Base-by-base conservation (phyloP, 30 jellyfish, hydroid and myxozoan species). In the Catostylus mosaicus region DNA sequence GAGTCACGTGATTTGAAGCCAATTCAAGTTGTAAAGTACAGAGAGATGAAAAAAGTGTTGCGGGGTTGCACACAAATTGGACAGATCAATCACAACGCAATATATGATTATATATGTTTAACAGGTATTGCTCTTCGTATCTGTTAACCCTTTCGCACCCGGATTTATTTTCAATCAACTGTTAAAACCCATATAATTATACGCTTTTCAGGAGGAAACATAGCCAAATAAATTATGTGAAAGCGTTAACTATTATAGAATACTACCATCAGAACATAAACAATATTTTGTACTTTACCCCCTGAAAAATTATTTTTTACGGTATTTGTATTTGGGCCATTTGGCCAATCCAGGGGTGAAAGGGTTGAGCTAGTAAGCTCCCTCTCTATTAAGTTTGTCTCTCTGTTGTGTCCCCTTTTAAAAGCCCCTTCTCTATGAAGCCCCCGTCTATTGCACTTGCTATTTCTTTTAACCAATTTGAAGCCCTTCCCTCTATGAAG, bases 11-110 rank as follows among this genome's bases (percentile, higher is more conserved):
- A 43, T 24, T 30, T 1, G 46, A 80, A 45, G 35, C 90, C 90
- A 56, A 27, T 30, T 22, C 83, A 66, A 48, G 83, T 80, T 66
- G 57, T 43, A 19, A 80, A 65, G 77, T 80, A 26, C 65, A 80
- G 66, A 59, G 38, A 62, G 73, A 80, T 80, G 72, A 79, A 37
- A 2, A 11, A 6, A 12, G 90, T 66, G 9, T 51, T 80, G 62
- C 32, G 51, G 16, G 67, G 34, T 6, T 63, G 81, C 74, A 43
- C 81, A 1, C 23, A 30, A 38, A 30, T 0, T 9, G 89, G 82
- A 22, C 23, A 65, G 30, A 24, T 24, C 33, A 45, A 34, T 8
- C 7, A 51, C 33, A 57, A 31, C 35, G 20, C 48, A 38, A 22
- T 4, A 30, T 66, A 65, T 43, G 81, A 66, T 22, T 68, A 64